phyloP scores from a whole-genome alignment of 2,113 vertebrate genomes.

The Macaca mulatta region DNA sequence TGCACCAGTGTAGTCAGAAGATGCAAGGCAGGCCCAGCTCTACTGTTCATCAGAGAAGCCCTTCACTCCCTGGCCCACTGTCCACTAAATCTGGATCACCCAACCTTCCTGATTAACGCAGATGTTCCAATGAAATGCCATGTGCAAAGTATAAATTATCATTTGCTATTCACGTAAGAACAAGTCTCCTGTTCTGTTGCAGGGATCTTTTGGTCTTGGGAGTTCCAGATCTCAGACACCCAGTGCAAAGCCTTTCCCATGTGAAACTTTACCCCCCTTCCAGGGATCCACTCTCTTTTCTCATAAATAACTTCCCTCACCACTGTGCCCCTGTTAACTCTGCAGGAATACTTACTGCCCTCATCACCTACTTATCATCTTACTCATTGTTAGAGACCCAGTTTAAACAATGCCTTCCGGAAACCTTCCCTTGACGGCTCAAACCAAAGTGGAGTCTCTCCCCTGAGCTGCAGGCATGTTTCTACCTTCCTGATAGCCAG shows the following conservation, averaged over 20 bases:
- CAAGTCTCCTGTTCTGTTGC: not conserved
- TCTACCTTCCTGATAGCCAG: not conserved
- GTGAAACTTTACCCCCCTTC: fast-evolving
- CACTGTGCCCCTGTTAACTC: not conserved
- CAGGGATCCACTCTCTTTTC: not conserved
- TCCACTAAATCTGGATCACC: no score
- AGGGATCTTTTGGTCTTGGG: no score
- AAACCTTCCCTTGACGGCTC: not conserved
- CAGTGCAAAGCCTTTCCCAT: fast-evolving
- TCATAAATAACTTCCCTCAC: not conserved
- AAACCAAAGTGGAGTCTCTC: not conserved
- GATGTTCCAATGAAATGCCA: not conserved
- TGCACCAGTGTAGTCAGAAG: not conserved
- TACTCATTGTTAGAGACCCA: not conserved
- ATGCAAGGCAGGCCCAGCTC: no score
- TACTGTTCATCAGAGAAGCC: not conserved
- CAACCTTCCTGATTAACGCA: not conserved
- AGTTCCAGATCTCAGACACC: not conserved
- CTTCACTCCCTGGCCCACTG: not conserved
- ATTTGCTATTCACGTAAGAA: not conserved
- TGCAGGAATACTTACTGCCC: not conserved
- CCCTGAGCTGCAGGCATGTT: not conserved
- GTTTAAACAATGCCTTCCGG: not conserved
- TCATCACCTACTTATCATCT: not conserved
- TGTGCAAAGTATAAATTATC: not conserved